These are phyloP conservation scores for Andrena bicolor DNA, from an alignment of 2,888 invertebrate species.

Conservation along the genomic window DNA sequence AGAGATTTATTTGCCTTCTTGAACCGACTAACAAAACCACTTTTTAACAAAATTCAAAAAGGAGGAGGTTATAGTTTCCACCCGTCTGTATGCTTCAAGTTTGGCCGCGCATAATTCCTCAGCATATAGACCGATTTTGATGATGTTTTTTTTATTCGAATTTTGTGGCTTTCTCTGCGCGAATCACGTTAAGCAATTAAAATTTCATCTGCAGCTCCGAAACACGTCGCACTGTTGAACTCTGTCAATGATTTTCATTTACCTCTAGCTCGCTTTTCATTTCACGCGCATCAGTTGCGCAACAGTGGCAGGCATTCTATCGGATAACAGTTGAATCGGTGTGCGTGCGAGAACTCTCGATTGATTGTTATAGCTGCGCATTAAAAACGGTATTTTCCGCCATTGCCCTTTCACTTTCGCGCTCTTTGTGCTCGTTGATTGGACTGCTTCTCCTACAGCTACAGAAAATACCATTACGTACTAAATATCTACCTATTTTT, in stretches of 20 bases:
- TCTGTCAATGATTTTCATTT: neutral
- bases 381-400: conserved; percentile 63
- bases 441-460: conserved; percentile 44
- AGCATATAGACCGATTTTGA: too few species aligned
- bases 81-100: neutral
- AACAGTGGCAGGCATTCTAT: conserved; percentile 24
- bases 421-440: conserved; percentile 67
- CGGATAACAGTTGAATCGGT: conserved; percentile 44
- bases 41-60: neutral
- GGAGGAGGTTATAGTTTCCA: too few species aligned
- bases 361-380: conserved; percentile 26
- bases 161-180: too few species aligned
- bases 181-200: too few species aligned
- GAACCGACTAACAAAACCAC: conserved; percentile 14
- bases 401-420: conserved; percentile 58
- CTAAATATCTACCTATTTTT: neutral
- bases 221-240: too few species aligned
- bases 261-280: neutral
- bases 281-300: conserved; percentile 6
- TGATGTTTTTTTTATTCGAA: too few species aligned
- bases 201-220: too few species aligned
- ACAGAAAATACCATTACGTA: conserved; percentile 38
- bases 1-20: conserved; percentile 34
- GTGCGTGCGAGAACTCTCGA: conserved; percentile 42
- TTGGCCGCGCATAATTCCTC: too few species aligned